Evolutionary conservation across 2,797 vertebrate species (phyloP).

Genomic region (Atherinosoma microstoma): DNA sequence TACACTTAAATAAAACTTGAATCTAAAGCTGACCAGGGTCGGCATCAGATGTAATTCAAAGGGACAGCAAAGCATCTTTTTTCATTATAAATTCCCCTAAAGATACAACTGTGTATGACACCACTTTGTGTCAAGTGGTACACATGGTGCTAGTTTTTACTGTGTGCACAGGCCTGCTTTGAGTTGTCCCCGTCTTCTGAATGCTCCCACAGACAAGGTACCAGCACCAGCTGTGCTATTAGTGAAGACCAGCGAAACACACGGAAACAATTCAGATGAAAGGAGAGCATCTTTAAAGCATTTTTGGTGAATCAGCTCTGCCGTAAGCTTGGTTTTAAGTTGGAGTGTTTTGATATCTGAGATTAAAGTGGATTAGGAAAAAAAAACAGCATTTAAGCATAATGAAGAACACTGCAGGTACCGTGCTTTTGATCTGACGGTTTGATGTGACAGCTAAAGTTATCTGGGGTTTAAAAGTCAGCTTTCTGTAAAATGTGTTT

Average conservation of each 20-base stretch:
- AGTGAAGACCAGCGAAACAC: constrained; percentile 34
- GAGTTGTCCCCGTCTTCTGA: constrained; percentile 19
- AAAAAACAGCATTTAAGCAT: constrained; percentile 18
- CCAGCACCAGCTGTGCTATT: constrained; percentile 36
- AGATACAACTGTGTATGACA: constrained; percentile 36
- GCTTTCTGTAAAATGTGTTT: constrained; percentile 2
- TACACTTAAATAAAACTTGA: constrained; percentile 55
- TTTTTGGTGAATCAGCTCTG: constrained; percentile 15
- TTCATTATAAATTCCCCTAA: constrained; percentile 19
- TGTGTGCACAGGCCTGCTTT: constrained; percentile 41
- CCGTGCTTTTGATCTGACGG: background rate
- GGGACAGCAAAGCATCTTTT: constrained; percentile 36
- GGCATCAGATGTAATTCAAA: constrained; percentile 48
- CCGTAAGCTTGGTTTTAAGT: constrained; percentile 9
- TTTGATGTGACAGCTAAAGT: constrained; percentile 2
- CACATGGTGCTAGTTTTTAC: constrained; percentile 41
- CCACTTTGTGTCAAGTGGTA: constrained; percentile 22
- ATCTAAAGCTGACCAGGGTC: constrained; percentile 42
- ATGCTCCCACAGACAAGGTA: constrained; percentile 23
- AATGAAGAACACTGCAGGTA: constrained; percentile 11
- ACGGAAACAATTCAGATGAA: constrained; percentile 54
- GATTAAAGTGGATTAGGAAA: constrained; percentile 16
- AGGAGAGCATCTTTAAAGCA: constrained; percentile 39
- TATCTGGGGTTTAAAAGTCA: constrained; percentile 8
- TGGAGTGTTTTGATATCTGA: constrained; percentile 21